A percentile compares a stretch with the other conserved stretches of the same genome.
Evolutionary conservation across 2,888 invertebrate species (phyloP).

Genomic region (Leucozona laternaria): DNA sequence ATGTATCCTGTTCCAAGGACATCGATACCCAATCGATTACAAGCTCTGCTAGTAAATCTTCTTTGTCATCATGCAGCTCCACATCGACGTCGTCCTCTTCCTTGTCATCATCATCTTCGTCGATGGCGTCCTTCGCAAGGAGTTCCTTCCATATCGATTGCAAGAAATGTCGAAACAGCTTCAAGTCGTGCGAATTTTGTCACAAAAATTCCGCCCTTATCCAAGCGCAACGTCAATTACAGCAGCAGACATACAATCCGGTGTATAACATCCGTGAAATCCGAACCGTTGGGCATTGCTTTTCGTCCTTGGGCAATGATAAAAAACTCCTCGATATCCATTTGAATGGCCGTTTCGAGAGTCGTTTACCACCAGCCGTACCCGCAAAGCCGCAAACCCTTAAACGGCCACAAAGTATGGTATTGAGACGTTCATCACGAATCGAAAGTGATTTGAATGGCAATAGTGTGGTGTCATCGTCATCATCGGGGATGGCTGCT

Average conservation of each 20-base stretch:
- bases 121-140: neutral
- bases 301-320: conserved; percentile 83
- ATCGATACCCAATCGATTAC: conserved; percentile 69
- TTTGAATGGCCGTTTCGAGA: conserved; percentile 80
- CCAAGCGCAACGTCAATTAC: conserved; percentile 70
- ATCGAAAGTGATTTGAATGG: conserved; percentile 68
- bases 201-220: conserved; percentile 79
- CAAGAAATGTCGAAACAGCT: conserved; percentile 79
- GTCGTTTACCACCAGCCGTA: conserved; percentile 76
- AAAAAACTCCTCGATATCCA: conserved; percentile 83
- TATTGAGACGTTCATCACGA: conserved; percentile 72
- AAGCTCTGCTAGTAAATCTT: conserved; percentile 70
- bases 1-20: conserved; percentile 59
- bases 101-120: conserved; percentile 58
- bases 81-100: conserved; percentile 79
- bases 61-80: conserved; percentile 77
- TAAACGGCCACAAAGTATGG: conserved; percentile 77
- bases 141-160: conserved; percentile 74
- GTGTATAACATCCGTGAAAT: conserved; percentile 84
- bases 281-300: conserved; percentile 82
- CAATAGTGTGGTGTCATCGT: conserved; percentile 32
- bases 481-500: neutral
- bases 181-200: conserved; percentile 81
- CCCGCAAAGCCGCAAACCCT: conserved; percentile 58
- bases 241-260: conserved; percentile 80